Base-by-base conservation (phyloP, 2,797 vertebrate species). In the Chelon labrosus region DNA sequence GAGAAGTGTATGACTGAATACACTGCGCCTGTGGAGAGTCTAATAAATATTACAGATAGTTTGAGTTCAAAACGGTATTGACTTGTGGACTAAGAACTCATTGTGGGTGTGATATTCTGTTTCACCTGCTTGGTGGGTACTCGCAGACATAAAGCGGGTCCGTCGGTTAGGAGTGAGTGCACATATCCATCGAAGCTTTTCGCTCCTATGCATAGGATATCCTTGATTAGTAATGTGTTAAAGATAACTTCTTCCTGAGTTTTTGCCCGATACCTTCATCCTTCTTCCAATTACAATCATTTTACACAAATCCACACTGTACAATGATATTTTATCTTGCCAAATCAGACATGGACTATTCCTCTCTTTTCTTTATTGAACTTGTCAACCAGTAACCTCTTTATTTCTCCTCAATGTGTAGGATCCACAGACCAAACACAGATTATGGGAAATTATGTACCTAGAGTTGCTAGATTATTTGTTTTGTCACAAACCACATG, bases 11-110 rank as follows among this genome's bases (percentile, higher is more conserved):
- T 0, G 97, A 97, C 89, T 98, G 97, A 65, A 99, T 96, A 1
- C 98, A 99, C 87, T 99, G 98, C 64, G 99, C 97, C 94, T 99
- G 98, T 0, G 96, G 96, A 79, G 96, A 97, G 85, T 98, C 98
- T 99, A 92, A 64, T 1, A 44, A 14, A 69, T 1, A 75, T 7
- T 27, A 70, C 51, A 67, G 14, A 72, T 5, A 22, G 17, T 2
- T 41, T 67, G 0, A 82, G 25, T 79, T 72, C 19, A 44, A 31
- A 31, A 31, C 7, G 4, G 31, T 17, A 16, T 7, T 16, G 5
- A 44, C 5, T 44, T 31, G 7, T 31, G 14, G 16, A 44, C 14
- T 13, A 44, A 17, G 5, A 16, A 44, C 5, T 17, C 14, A 51
- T 51, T 38, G 20, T 49, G 27, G 2, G 7, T 42, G 19, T 56